A percentile compares a stretch with the other conserved stretches of the same genome.
Evolutionary conservation across 2,797 vertebrate genomes (phyloP).

Genomic region (Falco novaeseelandiae): DNA sequence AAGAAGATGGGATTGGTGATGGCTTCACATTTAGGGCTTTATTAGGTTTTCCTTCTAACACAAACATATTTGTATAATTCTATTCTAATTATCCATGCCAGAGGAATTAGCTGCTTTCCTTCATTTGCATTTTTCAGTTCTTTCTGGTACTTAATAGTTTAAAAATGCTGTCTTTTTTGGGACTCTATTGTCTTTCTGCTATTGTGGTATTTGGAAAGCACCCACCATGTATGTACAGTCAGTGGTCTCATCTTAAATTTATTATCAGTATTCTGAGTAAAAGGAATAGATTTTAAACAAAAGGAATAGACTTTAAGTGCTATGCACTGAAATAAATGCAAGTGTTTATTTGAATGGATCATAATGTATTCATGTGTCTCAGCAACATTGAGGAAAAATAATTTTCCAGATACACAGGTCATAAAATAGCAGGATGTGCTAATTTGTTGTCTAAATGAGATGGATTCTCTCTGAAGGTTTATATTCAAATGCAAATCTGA

Average conservation of each 20-base stretch:
- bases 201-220: neutral
- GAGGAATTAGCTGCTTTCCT: neutral
- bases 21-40: neutral
- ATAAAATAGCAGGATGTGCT: neutral
- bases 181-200: neutral
- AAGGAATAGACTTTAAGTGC: neutral
- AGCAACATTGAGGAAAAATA: neutral
- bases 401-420: neutral
- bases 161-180: neutral
- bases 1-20: neutral
- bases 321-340: neutral
- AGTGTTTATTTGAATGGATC: neutral
- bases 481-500: neutral
- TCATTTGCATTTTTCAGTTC: neutral
- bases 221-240: neutral
- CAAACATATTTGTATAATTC: neutral
- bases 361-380: neutral
- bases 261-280: neutral
- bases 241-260: neutral
- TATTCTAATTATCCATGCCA: neutral
- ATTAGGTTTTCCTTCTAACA: neutral
- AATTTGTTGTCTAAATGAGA: neutral
- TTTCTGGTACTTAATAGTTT: neutral
- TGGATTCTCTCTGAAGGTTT: neutral
- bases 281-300: neutral